Base-by-base conservation (phyloP, 1,140 invertebrate species). In the Lasioglossum albipes region DNA sequence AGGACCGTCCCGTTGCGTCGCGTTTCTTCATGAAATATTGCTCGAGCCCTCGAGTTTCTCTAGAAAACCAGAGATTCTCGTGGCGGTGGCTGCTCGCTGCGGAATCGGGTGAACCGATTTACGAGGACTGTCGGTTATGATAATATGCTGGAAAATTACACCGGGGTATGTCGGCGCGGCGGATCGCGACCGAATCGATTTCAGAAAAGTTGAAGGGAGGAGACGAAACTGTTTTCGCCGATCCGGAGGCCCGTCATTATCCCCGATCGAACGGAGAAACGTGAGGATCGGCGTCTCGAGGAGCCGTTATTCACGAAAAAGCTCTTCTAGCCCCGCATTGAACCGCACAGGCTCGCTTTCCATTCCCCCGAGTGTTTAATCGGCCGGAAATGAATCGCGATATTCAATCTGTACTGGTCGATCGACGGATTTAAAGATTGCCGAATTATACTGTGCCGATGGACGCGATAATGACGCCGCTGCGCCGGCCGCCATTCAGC, bases 301-400 rank as follows among this genome's bases (percentile, higher is more conserved):
- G 52, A 73, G 49, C 41, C 62, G 41, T 79, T 79, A 74, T 79
- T 66, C 70, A 36, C 71, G 77, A 27, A 41, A 67, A 67, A 79
- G 64, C 71, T 27, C 71, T 67, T 49, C 54, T 41, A 42, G 65
- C 65, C 61, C 61, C 36, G 62, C 54, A 66, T 74, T 79, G 54
- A 73, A 31, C 77, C 65, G 41, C 31, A 45, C 45, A 59, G 31
- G 31, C 72, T 79, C 77, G 71, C 62, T 49, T 79, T 79, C 70
- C 77, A 79, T 74, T 79, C 52, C 36, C 77, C 62, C 45, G 73
- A 67, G 77, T 79, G 77, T 62, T 73, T 79, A 79, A 74, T 79
- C 70, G 77, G 71, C 31, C 62, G 77, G 62, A 79, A 79, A 79
- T 66, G 77, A 79, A 74, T 74, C 59, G 36, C 49, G 77, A 74